Percentiles rank a stretch among this genome's conserved stretches.
Evolutionary conservation across 2,888 invertebrate genomes (phyloP).

Genomic region (Cantharis rustica): DNA sequence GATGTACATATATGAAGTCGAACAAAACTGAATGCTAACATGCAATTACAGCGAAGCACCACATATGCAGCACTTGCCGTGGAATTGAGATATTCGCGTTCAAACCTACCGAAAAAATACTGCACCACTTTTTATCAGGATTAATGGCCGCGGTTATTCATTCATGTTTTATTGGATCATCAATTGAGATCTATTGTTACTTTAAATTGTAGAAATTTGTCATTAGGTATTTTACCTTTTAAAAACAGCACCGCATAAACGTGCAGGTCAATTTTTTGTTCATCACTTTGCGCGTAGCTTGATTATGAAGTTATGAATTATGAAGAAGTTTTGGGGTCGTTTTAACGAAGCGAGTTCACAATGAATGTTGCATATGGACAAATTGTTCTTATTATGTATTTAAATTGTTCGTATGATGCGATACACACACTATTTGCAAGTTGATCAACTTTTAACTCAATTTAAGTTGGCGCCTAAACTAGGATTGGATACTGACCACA

Average conservation of each 20-base stretch:
- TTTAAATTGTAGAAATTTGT: conserved; percentile 42
- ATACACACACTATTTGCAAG: conserved; percentile 6
- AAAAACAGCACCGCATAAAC: not conserved
- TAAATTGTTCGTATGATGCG: conserved; percentile 14
- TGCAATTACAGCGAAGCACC: conserved; percentile 37
- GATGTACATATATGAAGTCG: conserved; percentile 15
- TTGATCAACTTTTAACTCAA: conserved; percentile 24
- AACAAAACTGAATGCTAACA: conserved; percentile 42
- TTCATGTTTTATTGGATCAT: conserved; percentile 52
- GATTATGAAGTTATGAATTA: conserved; percentile 9
- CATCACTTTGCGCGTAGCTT: not conserved
- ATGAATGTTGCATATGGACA: conserved; percentile 1
- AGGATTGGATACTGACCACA: conserved; percentile 52
- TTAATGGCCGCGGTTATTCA: conserved; percentile 52
- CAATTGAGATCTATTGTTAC: conserved; percentile 45
- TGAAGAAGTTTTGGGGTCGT: conserved; percentile 11
- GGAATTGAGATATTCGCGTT: conserved; percentile 50
- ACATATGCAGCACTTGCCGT: conserved; percentile 36
- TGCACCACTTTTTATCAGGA: conserved; percentile 47
- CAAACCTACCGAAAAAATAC: conserved; percentile 47
- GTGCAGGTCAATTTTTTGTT: not conserved
- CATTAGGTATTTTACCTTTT: conserved; percentile 25
- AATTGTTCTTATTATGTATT: conserved; percentile 18
- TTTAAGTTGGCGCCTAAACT: conserved; percentile 54
- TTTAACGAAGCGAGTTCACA: not conserved